Base-by-base conservation (phyloP, 2,797 vertebrate genomes). In the Gymnopithys bicolor region DNA sequence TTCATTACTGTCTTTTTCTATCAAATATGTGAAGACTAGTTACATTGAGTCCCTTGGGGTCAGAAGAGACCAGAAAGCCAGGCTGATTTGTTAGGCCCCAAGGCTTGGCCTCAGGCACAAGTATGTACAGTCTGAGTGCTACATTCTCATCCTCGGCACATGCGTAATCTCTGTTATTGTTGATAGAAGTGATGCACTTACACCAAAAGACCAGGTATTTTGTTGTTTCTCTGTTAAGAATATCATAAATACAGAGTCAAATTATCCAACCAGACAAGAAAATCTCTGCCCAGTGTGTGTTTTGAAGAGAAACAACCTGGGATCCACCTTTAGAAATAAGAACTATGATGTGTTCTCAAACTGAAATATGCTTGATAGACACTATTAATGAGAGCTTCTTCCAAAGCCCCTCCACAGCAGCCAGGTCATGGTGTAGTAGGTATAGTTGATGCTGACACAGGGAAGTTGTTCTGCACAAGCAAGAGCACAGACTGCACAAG, bases 91-190 rank as follows among this genome's bases (percentile, higher is more conserved):
- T 90, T 69, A 84, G 70, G 37, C 33, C 83, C 45, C 59, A 59
- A 63, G 67, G 74, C 52, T 67, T 93, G 85, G 80, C 90, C 91
- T 84, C 69, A 91, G 94, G 91, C 77, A 79, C 33, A 64, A 74
- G 75, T 32, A 39, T 60, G 78, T 83, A 85, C 60, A 64, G 52
- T 49, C 37, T 75, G 85, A 81, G 66, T 74, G 37, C 41, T 87
- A 87, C 52, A 7, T 91, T 91, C 56, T 77, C 68, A 83, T 74
- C 41, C 59, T 60, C 35, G 81, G 66, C 32, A 13, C 62, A 86
- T 19, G 30, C 0, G 0, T 32, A 69, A 63, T 49, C 46, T 51
- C 69, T 71, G 59, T 59, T 73, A 30, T 16, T 41, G 17, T 69
- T 95, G 73, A 74, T 56, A 52, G 55, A 88, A 91, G 28, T 23